Evolutionary conservation across 2,888 invertebrate species (phyloP), one percentile per base, ranked within the genome.

Genomic region (Apomyelois bistriatella): DNA sequence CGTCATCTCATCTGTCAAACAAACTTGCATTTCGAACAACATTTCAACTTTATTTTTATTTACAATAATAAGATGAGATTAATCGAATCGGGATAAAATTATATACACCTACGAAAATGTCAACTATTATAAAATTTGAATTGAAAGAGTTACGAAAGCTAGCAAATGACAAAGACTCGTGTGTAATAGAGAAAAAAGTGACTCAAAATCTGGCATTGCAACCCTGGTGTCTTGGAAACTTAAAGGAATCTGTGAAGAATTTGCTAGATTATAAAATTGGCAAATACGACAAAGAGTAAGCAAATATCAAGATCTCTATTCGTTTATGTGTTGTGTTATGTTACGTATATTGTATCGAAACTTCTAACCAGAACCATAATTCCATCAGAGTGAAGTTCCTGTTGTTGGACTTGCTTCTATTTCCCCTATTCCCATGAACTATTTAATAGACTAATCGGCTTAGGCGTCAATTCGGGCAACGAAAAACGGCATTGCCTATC

Each of bases 281-380:
- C 58, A 91, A 90, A 74, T 94, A 92, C 69, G 92, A 93, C 65
- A 85, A 90, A 72, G 91, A 91, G 94, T 94, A 85, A 76, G 93
- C 88, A 22, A 32, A 38, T 30, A 40, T 32, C 17, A 36, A 53
- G n/a, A 8, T 37, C 6, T 17, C 8, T 30, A 17, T 46, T 38
- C 15, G 2, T 16, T 16, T 3, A 16, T 16, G 9, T 40, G 1
- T 40, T 8, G 9, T 16, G 9, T 10, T 16, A 9, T 32, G 32
- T 28, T 28, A 28, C 28, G n/a, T n/a, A n/a, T n/a, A n/a, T n/a
- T n/a, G n/a, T n/a, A n/a, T n/a, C n/a, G n/a, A n/a, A n/a, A n/a
- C n/a, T n/a, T n/a, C n/a, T n/a, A n/a, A n/a, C n/a, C n/a, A n/a
- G n/a, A n/a, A n/a, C n/a, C n/a, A n/a, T n/a, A n/a, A n/a, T n/a